Conservation (phyloP, 2,797 vertebrate genomes). For the Protosalanx chinensis region DNA sequence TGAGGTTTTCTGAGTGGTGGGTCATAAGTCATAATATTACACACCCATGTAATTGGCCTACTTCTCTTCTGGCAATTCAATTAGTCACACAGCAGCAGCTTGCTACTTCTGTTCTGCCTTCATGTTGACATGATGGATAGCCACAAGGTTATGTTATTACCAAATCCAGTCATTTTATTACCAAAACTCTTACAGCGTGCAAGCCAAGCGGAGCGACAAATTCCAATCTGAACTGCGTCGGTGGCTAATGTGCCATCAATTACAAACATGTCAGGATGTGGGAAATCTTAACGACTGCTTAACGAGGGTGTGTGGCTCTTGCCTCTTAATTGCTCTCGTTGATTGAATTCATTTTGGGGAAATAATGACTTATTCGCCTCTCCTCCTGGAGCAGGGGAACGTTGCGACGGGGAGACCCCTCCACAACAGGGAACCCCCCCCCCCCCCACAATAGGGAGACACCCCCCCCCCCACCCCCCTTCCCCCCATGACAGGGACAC, state of each 20-base stretch:
- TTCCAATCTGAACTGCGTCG: constrained; percentile 64
- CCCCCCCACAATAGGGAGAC: too few species aligned
- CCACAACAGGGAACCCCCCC: too few species aligned
- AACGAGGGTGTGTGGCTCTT: constrained; percentile 58
- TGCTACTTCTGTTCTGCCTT: constrained; percentile 24
- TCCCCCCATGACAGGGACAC: too few species aligned
- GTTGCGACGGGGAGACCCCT: too few species aligned
- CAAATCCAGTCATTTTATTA: constrained; percentile 71
- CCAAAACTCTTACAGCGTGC: constrained; percentile 50
- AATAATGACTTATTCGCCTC: constrained; percentile 63
- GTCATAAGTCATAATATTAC: constrained; percentile 48
- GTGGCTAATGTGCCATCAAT: constrained; percentile 65
- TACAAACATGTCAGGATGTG: constrained; percentile 60
- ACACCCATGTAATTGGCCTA: constrained; percentile 55
- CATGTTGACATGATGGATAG: constrained; percentile 59
- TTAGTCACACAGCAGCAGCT: constrained; percentile 44
- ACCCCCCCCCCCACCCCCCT: too few species aligned
- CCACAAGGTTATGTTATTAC: constrained; percentile 60
- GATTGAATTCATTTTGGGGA: constrained; percentile 68
- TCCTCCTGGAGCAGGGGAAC: neutral
- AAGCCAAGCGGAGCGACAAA: constrained; percentile 56
- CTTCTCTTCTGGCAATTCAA: constrained; percentile 60
- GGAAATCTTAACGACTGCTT: constrained; percentile 67
- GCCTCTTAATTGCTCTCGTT: constrained; percentile 51
- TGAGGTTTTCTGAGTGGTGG: constrained; percentile 35